Conservation (phyloP, 2,797 vertebrate genomes). For the Tinamus major region DNA sequence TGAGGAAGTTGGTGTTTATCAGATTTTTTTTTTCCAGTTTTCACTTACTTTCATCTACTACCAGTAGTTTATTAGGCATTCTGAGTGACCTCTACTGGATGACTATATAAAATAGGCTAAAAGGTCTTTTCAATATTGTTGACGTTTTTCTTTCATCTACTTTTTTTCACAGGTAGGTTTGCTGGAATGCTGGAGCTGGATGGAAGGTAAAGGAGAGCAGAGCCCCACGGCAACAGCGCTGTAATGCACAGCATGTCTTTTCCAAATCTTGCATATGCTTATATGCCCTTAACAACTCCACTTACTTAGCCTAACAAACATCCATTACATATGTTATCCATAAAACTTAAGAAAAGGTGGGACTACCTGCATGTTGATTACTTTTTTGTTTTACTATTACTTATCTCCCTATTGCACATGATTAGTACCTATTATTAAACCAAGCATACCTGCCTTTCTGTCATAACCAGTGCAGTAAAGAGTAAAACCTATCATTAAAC, state of each 20-base stretch:
- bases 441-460: not conserved
- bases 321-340: not conserved
- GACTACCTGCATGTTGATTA: not conserved
- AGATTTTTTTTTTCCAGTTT: not conserved
- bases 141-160: not conserved
- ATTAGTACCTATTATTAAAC: not conserved
- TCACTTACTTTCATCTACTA: not conserved
- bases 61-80: not conserved
- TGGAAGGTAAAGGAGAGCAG: no score
- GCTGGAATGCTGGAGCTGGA: no score
- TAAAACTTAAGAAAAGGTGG: not conserved
- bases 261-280: not conserved
- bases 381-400: not conserved
- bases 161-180: no score
- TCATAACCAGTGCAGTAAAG: not conserved
- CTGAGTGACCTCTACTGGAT: slow-evolving; percentile 56
- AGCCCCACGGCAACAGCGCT: no score
- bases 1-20: not conserved
- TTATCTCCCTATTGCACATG: not conserved
- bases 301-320: not conserved
- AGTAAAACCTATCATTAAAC: not conserved
- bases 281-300: not conserved
- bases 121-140: not conserved
- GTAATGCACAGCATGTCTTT: not conserved
- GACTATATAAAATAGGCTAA: not conserved